Evolutionary conservation across 2,888 invertebrate genomes (phyloP), one percentile per base, ranked within the genome.

Genomic region (Imbricaverruca yamaguchii): DNA sequence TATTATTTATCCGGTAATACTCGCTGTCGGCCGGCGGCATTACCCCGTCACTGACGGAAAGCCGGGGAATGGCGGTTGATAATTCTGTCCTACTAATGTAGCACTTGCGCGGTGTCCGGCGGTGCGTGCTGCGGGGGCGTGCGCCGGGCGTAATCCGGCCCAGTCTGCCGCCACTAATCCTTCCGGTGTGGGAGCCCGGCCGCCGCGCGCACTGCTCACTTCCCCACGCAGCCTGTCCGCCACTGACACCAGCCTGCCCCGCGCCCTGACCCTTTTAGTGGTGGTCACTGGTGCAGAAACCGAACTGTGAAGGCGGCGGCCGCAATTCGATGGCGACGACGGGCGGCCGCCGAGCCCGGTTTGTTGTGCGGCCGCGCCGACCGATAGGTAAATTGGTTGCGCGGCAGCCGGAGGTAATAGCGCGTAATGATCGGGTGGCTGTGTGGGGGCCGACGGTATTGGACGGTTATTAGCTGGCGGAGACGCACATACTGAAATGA

Each of bases 381-480:
- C 74, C 18, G 74, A 74, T 74, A 74, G 74, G 74, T 74, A 74
- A 74, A 74, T 74, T 74, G 74, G 74, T 21, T 53, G 74, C 15
- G 15, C 74, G 74, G 53, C 74, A 74, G 74, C 74, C 15, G 12
- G 18, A 25, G n/a, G 55, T 74, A 74, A 74, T 74, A 55, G 12
- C 53, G 53, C 11, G 74, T 74, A 74, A 74, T 74, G 74, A 74
- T 53, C 53, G 55, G 74, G 53, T 55, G 74, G 74, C 15, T 53
- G 74, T 74, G 4, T 74, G 53, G 23, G 55, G 74, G 74, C 55
- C 53, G 74, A 53, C 15, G 74, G 7, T 69, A 69, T 69, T 69
- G 69, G 69, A 13, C 69, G 39, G 69, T 69, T 69, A 69, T 69
- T 69, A 69, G 69, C 39, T 39, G 69, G 69, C 25, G 39, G 39